Base-by-base conservation (phyloP, 37 sponge, comb jelly and placozoan species). In the Petrosia ficiformis region DNA sequence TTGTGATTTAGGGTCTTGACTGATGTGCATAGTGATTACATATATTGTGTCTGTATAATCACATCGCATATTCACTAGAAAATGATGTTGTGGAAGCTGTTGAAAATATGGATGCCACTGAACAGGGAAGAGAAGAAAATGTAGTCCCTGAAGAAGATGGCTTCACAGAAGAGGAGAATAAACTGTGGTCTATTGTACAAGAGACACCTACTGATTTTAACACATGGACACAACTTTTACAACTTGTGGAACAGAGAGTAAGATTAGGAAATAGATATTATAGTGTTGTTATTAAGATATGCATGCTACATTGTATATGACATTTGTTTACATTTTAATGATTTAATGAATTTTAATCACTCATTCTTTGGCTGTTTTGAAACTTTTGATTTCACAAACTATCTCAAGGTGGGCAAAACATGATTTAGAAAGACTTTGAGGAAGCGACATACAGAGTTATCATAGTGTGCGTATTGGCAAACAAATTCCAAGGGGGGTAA, bases 171-270 rank as follows among this genome's bases (percentile, higher is more conserved):
- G 92, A 86, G 57, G 87, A 92, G 72, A 68, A 63, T 30, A 84
- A 85, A 63, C 80, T 70, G 64, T 95, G 92, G 92, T 61, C 79
- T 24, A 76, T 88, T 19, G 92, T 95, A 3, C 61, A 76, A 39
- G 81, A 84, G 39, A 75, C 87, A 30, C 92, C 96, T 19, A 41
- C 67, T 57, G 96, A 95, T 71, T 95, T 95, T 57, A 85, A 70
- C 31, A 86, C 80, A 34, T 95, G 96, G 96, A 88, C 85, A 0
- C 67, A 81, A 0, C 84, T 95, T 6, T 77, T 95, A 36, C 92
- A 91, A 57, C 56, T 79, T 30, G 92, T 84, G 34, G 96, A 95
- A 38, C 77, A 86, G 57, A 84, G 91, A 60, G 95, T 87, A 52
- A 72, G 88, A 2, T 10, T 11, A 30, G 30, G 4, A 3, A 70